phyloP scores from a whole-genome alignment of 2,113 vertebrate genomes.

The Fregata magnificens region DNA sequence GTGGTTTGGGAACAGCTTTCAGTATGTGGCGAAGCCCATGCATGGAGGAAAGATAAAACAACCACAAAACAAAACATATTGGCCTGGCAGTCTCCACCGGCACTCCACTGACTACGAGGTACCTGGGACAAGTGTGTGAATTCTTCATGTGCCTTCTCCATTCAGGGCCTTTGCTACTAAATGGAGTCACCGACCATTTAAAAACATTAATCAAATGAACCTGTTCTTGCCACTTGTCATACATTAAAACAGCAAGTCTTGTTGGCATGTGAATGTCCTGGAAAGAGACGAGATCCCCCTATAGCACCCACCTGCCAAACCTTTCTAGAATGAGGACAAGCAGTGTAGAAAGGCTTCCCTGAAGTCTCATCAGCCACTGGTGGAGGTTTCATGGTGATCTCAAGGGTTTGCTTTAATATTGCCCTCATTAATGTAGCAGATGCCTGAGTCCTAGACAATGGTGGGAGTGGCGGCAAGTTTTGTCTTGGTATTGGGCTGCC shows the following conservation, averaged over 20 bases:
- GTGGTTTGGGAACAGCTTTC: background rate
- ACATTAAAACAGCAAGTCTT: background rate
- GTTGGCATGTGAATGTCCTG: background rate
- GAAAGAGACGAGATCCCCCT: background rate
- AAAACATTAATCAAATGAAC: background rate
- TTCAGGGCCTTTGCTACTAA: background rate
- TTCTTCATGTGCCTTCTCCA: background rate
- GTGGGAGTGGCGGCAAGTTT: background rate
- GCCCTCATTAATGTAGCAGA: background rate
- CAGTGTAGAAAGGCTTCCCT: background rate
- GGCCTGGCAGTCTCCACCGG: background rate
- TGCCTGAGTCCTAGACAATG: background rate
- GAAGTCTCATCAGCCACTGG: background rate
- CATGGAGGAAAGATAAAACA: background rate
- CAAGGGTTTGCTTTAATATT: background rate
- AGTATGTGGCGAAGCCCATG: background rate
- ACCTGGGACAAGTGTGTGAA: background rate
- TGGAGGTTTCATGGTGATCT: background rate
- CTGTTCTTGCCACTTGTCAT: background rate
- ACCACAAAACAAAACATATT: background rate
- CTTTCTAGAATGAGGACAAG: background rate
- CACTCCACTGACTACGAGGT: background rate
- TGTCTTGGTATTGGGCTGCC: background rate
- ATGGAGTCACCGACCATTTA: background rate
- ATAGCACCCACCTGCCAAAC: background rate